Evolutionary conservation across 2,888 invertebrate genomes (phyloP), one percentile per base, ranked within the genome.

Genomic region (Mimas tiliae): DNA sequence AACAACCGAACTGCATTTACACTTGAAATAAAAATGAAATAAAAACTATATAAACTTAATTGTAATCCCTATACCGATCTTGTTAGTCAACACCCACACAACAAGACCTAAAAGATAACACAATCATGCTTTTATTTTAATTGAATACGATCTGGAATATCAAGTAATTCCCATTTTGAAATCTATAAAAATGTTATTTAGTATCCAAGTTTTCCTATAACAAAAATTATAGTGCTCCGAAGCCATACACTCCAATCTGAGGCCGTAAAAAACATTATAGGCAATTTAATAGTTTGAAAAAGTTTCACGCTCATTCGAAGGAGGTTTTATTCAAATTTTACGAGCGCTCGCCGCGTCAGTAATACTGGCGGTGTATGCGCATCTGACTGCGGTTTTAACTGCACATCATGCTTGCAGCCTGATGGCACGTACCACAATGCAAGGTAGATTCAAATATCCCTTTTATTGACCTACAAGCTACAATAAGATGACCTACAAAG

Each of bases 271-370:
- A 69, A 68, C 64, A 67, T 63, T 69, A 69, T 68, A 72, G 64
- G 67, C 67, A 68, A 69, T 69, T 71, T 69, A 73, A 76, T 74
- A 69, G 70, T 75, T 71, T 68, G 70, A 76, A 77, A 76, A 73
- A 74, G 71, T 74, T 71, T 72, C 67, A 67, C 67, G 70, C 71
- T 71, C 68, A 72, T 71, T 71, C 73, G 68, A 74, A 74, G 69
- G 68, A 69, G 68, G 65, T 72, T 71, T 75, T 74, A 79, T 79
- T 79, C 74, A 78, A 79, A 78, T 79, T 79, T 79, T 78, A 79
- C 76, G 79, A 79, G 38, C 58, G 38, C 58, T 42, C 58, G 19
- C 58, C 11, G 11, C 65, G 69, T 50, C 48, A 68, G 73, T 79
- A 77, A 79, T 77, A 76, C 68, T 69, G 79, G 71, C 74, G 69